phyloP scores from a whole-genome alignment of 2,797 vertebrate species.

The Dipus sagitta region DNA sequence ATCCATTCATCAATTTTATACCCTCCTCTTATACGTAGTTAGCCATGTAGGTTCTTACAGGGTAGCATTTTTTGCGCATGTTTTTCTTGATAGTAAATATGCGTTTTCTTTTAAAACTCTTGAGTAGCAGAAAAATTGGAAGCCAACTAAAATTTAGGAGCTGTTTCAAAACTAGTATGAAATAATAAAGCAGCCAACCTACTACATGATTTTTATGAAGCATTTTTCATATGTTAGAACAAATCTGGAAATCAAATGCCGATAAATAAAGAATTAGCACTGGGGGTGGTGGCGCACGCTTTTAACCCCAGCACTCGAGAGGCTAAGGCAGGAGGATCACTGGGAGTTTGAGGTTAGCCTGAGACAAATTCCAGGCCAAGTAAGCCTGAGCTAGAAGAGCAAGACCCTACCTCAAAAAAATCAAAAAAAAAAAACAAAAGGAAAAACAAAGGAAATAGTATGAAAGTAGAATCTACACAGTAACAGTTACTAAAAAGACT shows the following conservation, averaged over 20 bases:
- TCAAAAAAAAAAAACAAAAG: no score
- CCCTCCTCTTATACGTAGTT: neutral
- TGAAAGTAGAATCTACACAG: neutral
- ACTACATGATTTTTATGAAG: neutral
- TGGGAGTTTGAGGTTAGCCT: no score
- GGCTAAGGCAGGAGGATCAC: no score
- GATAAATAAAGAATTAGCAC: neutral
- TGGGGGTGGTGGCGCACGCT: no score
- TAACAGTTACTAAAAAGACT: neutral
- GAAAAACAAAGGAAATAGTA: neutral
- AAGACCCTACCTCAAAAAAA: no score
- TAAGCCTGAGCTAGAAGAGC: no score
- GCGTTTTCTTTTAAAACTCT: neutral
- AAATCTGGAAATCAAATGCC: constrained; percentile 8
- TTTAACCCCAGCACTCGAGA: no score
- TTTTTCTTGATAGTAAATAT: constrained; percentile 39
- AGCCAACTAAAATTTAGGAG: constrained; percentile 55
- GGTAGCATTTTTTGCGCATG: neutral
- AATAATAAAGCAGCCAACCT: neutral
- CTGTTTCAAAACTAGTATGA: neutral
- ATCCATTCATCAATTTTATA: neutral
- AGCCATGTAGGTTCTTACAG: neutral
- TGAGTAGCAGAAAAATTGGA: constrained; percentile 13
- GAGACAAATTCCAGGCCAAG: no score
- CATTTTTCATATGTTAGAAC: neutral